Evolutionary conservation across 2,888 invertebrate species (phyloP), one percentile per base, ranked within the genome.

Genomic region (Dynastes grantii): DNA sequence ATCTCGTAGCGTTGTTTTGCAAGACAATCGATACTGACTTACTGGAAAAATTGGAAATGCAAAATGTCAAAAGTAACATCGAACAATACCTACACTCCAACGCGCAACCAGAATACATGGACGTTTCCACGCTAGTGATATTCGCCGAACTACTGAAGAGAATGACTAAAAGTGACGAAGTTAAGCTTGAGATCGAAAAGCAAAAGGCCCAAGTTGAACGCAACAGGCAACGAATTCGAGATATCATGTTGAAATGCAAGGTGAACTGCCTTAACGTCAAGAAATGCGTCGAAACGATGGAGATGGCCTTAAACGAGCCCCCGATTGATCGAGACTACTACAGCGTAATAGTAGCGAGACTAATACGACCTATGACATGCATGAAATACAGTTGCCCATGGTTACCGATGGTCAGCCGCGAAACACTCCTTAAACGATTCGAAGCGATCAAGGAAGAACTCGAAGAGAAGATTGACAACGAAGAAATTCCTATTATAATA

Each of bases 101-200:
- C 1, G 6, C 16, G 9, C 0, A 22, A 8, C 76, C 76, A 1
- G 22, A 76, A n/a, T 58, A 32, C 22, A 58, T 76, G 22, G 55
- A 61, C 11, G 22, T 76, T 2, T 8, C 32, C 61, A 45, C 32
- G 4, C 40, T 76, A n/a, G 32, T 58, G 22, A 40, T 37, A 9
- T 61, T 76, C 40, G 63, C 37, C 11, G 61, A 76, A 37, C 22
- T 76, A 13, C n/a, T 76, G 32, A 58, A 45, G 55, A 76, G 61
- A 32, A 58, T 45, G 13, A 76, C 76, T 4, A 61, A 16, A n/a
- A 61, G 45, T 11, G 45, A 61, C 11, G 11, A 16, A 0, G 37
- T 76, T 16, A 63, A 76, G 61, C 32, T n/a, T 0, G 76, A 76
- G 6, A 37, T 76, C 8, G 22, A 32, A 63, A 40, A 22, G 22